Base-by-base conservation (phyloP, 2,113 vertebrate genomes). In the Neolamprologus tretocephalus region DNA sequence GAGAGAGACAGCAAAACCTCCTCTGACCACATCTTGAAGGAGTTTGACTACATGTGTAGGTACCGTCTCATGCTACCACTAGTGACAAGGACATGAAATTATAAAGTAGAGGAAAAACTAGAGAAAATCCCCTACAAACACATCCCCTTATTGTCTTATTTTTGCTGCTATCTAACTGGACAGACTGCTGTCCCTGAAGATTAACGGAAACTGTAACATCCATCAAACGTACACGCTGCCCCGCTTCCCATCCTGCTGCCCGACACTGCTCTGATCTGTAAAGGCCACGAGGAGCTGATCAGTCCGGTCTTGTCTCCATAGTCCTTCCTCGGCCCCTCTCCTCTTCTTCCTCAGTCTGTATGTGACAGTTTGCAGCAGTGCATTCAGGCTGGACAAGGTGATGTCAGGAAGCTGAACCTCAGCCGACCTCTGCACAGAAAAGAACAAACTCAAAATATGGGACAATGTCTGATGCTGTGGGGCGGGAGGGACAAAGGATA, bases 351-450 rank as follows among this genome's bases (percentile, higher is more conserved):
- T 17, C 81, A 95, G 79, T 45, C 91, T 92, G 8, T 89, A 85
- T 4, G 91, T 86, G 23, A 93, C 87, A 2, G 86, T 80, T 80
- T 93, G 84, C 47, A 95, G 91, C 83, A 94, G 92, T 33, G 83
- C 13, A 1, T 89, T 85, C 83, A 94, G 85, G 63, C 85, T 92
- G 58, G 90, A 89, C 78, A 89, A 10, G 55, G 91, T 88, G 80
- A 94, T 82, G 35, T 94, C 92, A 37, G 92, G 87, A 23, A 94
- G 92, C 31, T 14, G 21, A 83, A 89, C 58, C 58, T 91, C 92
- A 23, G 89, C 49, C 5, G 80, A 90, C 4, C 54, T 88, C 89
- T 92, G 84, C 33, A 13, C 19, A 40, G 19, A 35, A 31, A 66
- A 37, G 61, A 40, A 33, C n/a, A 9, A 8, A 17, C 33, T 17